Conservation (phyloP, 2,888 invertebrate genomes). For the Xanthia icteritia region DNA sequence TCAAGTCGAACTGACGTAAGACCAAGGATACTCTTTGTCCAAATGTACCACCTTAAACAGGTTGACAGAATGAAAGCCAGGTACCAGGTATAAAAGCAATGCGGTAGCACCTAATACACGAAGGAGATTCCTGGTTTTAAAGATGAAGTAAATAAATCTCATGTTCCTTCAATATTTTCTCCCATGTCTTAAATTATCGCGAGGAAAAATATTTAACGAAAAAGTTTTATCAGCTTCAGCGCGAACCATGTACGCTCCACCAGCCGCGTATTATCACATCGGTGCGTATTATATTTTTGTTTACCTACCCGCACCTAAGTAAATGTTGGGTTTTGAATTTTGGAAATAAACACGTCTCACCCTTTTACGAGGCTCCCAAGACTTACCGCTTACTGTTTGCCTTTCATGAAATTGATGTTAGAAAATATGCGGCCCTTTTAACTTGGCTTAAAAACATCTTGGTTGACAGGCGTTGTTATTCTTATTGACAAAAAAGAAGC, state of each 20-base stretch:
- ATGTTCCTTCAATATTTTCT: conserved; percentile 17
- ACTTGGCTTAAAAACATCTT: conserved; percentile 31
- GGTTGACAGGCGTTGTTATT: conserved; percentile 15
- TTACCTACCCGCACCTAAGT: conserved; percentile 54
- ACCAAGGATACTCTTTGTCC: not conserved
- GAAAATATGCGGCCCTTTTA: conserved; percentile 40
- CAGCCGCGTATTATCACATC: conserved; percentile 46
- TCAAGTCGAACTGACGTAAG: not conserved
- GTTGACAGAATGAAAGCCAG: too few species aligned
- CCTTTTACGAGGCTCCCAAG: conserved; percentile 59
- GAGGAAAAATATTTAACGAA: conserved; percentile 24
- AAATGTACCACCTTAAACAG: not conserved
- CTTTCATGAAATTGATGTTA: conserved; percentile 57
- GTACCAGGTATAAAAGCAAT: too few species aligned
- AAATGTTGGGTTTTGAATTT: conserved; percentile 61
- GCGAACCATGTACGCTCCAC: conserved; percentile 22
- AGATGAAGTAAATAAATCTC: not conserved
- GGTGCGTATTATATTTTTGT: conserved; percentile 59
- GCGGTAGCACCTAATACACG: not conserved
- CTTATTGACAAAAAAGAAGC: not conserved
- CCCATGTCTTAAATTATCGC: too few species aligned
- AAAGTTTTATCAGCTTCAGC: conserved; percentile 44
- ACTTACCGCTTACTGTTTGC: conserved; percentile 47
- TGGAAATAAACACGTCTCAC: conserved; percentile 65
- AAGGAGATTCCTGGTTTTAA: not conserved